A percentile compares a stretch with the other conserved stretches of the same genome.
Conservation (phyloP, 2,888 invertebrate species). For the Nymphalis c-album region DNA sequence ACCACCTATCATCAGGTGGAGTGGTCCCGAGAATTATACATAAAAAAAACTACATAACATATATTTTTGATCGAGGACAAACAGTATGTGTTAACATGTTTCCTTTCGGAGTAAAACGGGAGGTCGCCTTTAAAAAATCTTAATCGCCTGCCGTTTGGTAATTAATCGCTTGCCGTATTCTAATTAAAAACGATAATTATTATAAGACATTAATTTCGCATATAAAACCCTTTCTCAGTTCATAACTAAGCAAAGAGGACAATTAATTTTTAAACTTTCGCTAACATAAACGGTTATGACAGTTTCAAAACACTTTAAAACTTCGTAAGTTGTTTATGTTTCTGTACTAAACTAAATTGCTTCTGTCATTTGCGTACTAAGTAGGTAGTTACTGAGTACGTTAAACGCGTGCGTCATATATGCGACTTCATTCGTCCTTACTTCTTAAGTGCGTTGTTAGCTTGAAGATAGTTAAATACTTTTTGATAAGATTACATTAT, state of each 20-base stretch:
- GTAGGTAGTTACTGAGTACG: slow-evolving; percentile 2
- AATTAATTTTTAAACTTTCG: slow-evolving; percentile 15
- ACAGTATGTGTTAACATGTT: no score
- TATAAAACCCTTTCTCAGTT: background rate
- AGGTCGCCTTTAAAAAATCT: no score
- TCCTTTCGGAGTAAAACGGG: no score
- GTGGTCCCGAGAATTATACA: no score
- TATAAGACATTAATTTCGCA: no score
- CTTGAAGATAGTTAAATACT: background rate
- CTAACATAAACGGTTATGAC: slow-evolving; percentile 14
- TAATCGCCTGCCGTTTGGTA: no score
- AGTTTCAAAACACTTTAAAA: slow-evolving; percentile 9
- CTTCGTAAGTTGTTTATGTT: slow-evolving; percentile 12
- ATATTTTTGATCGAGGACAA: no score
- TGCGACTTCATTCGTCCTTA: background rate
- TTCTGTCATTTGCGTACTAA: slow-evolving; percentile 26
- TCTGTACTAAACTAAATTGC: slow-evolving; percentile 21
- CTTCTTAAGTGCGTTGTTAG: slow-evolving; percentile 8
- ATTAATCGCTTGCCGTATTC: no score
- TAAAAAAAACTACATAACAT: no score
- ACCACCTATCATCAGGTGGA: no score
- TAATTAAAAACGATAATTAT: no score
- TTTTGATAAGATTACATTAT: background rate
- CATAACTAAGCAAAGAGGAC: background rate
- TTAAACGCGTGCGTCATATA: background rate